Evolutionary conservation across 2,113 vertebrate genomes (phyloP).

Genomic region (Scytalopus superciliaris): DNA sequence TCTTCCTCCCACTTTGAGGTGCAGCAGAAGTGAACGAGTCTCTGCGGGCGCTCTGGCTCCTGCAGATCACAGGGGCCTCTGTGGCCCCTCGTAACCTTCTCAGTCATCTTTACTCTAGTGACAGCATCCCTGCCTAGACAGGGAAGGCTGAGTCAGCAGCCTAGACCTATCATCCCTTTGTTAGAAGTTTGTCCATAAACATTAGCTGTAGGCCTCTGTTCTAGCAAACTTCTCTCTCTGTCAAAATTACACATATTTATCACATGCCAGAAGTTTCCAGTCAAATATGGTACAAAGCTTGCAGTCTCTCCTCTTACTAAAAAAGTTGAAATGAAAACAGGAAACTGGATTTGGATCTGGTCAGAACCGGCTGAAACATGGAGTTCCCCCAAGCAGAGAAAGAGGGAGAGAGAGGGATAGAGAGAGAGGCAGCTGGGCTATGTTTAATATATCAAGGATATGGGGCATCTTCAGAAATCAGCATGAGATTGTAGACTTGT

Average conservation of each 20-base stretch:
- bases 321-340: neutral
- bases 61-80: conserved; percentile 51
- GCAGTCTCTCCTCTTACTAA: neutral
- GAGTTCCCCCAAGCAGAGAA: neutral
- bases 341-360: neutral
- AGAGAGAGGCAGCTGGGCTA: neutral
- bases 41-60: neutral
- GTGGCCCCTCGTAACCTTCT: conserved; percentile 38
- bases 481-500: neutral
- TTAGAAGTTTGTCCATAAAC: neutral
- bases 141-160: conserved; percentile 56
- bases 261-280: fast-evolving
- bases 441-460: neutral
- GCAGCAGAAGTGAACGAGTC: conserved; percentile 17
- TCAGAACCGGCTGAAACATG: neutral
- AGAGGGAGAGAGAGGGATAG: too few species aligned
- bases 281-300: neutral
- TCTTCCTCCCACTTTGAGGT: conserved; percentile 66
- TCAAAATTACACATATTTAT: neutral
- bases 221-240: neutral
- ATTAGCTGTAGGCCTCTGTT: neutral
- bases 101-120: neutral
- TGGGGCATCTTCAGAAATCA: neutral
- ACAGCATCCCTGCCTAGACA: neutral
- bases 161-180: neutral